A percentile compares a stretch with the other conserved stretches of the same genome.
Evolutionary conservation across 2,113 vertebrate species (phyloP).

Genomic region (Chiloscyllium plagiosum): DNA sequence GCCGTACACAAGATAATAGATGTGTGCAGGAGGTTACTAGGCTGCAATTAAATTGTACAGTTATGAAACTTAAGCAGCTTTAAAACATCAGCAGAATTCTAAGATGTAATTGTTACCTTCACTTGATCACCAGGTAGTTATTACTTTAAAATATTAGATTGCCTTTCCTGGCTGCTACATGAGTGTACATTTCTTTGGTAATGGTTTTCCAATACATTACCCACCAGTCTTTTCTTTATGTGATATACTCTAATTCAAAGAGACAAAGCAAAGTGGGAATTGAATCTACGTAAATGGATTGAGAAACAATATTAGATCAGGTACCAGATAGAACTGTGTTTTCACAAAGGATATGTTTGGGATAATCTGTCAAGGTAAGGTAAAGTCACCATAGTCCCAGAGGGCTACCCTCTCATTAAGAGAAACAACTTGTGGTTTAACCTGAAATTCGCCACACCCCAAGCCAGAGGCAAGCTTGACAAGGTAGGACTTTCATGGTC

Average conservation of each 20-base stretch:
- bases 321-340: not conserved
- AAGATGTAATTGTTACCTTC: not conserved
- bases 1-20: not conserved
- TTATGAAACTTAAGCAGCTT: not conserved
- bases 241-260: not conserved
- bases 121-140: not conserved
- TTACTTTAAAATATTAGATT: not conserved
- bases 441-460: no score
- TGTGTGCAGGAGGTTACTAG: not conserved
- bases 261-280: not conserved
- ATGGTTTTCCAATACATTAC: not conserved
- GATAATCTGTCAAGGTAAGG: not conserved
- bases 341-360: not conserved
- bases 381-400: no score
- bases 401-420: no score
- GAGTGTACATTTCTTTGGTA: not conserved
- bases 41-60: constrained; percentile 4
- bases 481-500: no score
- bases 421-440: no score
- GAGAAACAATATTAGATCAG: not conserved
- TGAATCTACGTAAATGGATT: not conserved
- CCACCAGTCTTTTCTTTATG: not conserved
- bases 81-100: not conserved
- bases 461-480: no score
- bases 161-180: not conserved